Evolutionary conservation across 2,888 invertebrate species (phyloP), one percentile per base, ranked within the genome.

Genomic region (Branchellion lobata): DNA sequence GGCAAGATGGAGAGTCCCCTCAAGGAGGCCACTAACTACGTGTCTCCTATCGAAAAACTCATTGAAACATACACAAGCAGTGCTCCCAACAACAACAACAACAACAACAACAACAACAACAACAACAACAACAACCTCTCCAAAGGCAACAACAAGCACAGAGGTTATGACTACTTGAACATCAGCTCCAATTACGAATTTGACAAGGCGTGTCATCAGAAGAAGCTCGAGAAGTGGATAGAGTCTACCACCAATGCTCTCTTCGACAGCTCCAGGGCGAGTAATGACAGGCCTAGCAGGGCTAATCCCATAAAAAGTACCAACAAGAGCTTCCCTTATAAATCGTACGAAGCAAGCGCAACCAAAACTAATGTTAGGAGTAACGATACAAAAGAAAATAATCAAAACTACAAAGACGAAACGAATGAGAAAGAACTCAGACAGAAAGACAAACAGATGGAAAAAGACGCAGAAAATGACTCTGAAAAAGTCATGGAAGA

Each of bases 61-160:
- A 57, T 57, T n/a, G 61, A 57, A 57, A 57, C 61, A 57, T 57
- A 57, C 61, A 57, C 61, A 18, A 57, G 24, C n/a, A 24, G n/a
- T 24, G 61, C 21, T 24, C 8, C 8, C 47, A 47, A 47, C 18
- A 47, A 47, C 18, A 5, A n/a, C 5, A 57, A 8, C 21, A 57
- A 18, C 3, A n/a, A 18, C 5, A 57, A n/a, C 5, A 18, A 8
- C 3, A 24, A 57, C 3, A 18, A 8, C 21, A 24, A 5, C 61
- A 57, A 8, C 5, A 57, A 18, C 5, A 5, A 8, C 21, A n/a
- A 18, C 3, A 24, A n/a, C n/a, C 8, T 14, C 40, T 40, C 8
- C 40, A 40, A 40, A 14, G 8, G 8, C 14, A 57, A 18, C n/a
- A 3, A 18, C 3, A 57, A 57, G 24, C 3, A 57, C 5, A 57